These are phyloP conservation scores for Mallotus villosus DNA, from an alignment of 2,797 vertebrate genomes.

Conservation along the genomic window DNA sequence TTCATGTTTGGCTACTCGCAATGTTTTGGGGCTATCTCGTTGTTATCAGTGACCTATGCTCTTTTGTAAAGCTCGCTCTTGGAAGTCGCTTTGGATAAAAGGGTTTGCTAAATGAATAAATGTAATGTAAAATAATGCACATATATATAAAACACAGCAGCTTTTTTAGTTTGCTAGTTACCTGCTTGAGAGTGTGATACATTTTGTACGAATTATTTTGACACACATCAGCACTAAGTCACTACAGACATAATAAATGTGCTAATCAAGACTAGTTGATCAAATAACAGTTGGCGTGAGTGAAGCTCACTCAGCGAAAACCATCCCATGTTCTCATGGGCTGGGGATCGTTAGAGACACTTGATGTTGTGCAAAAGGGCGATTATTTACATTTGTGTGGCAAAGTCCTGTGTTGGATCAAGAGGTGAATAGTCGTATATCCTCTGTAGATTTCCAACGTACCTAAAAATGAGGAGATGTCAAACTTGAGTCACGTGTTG, in stretches of 20 bases:
- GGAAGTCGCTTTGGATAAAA: too few species aligned
- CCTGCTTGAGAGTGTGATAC: too few species aligned
- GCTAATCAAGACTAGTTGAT: neutral
- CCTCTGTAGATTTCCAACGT: constrained; percentile 94
- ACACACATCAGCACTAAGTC: neutral
- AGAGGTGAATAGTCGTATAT: constrained; percentile 98
- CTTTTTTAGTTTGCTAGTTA: too few species aligned
- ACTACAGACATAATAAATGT: neutral
- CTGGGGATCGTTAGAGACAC: neutral
- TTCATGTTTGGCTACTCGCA: too few species aligned
- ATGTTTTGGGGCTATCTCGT: too few species aligned
- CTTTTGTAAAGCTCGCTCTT: too few species aligned
- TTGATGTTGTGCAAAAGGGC: constrained; percentile 15
- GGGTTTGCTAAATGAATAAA: too few species aligned
- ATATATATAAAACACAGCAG: too few species aligned
- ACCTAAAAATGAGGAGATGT: constrained; percentile 76
- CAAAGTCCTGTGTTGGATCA: constrained; percentile 96
- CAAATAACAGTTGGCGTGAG: neutral
- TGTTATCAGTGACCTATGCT: too few species aligned
- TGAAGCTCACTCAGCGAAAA: neutral
- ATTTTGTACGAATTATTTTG: neutral
- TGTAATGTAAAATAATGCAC: too few species aligned
- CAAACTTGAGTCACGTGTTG: neutral
- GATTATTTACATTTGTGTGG: constrained; percentile 93
- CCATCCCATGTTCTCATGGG: constrained; percentile 18